Base-by-base conservation (phyloP, 2,888 invertebrate genomes). In the Antitype chi region DNA sequence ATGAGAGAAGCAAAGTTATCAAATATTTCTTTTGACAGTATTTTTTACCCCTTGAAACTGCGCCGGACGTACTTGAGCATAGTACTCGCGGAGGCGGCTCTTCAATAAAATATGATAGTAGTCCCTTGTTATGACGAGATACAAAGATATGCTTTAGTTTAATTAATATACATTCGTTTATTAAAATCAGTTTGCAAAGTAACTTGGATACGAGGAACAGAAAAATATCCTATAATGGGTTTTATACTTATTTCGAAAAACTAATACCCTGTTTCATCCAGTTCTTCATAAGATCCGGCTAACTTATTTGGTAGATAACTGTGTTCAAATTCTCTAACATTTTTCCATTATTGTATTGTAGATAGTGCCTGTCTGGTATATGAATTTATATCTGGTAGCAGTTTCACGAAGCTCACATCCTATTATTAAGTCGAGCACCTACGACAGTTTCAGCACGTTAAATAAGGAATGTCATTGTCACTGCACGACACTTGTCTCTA, bases 391-490 rank as follows among this genome's bases (percentile, higher is more conserved):
- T n/a, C 43, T 20, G 17, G 53, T 55, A 38, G 53, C 20, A 47
- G 47, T 60, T 75, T 53, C 25, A 43, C 38, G 49, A 49, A 63
- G 20, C 43, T 17, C 11, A 66, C 25, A 66, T 66, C 57, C 15
- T 52, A 53, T 81, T 64, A 75, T 67, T 32, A 66, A 74, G 81
- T 23, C 23, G n/a, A 66, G 49, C 25, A 55, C 17, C 55, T 52
- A 32, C 15, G 67, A 77, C 52, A 83, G 28, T 57, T 75, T 32
- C 57, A 70, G 47, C 25, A 47, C 63, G 52, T 70, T 55, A 63
- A 73, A 85, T 76, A 70, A 60, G 73, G 28, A 64, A 78, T 62
- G 64, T 74, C 73, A 66, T 43, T 66, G 55, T 71, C 68, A 69
- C 38, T 38, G 70, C 59, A 55, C 25, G 69, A 73, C 67, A 73